A percentile compares a stretch with the other conserved stretches of the same genome.
Evolutionary conservation across 2,113 vertebrate species (phyloP).

Genomic region (Atherinomorus stipes): DNA sequence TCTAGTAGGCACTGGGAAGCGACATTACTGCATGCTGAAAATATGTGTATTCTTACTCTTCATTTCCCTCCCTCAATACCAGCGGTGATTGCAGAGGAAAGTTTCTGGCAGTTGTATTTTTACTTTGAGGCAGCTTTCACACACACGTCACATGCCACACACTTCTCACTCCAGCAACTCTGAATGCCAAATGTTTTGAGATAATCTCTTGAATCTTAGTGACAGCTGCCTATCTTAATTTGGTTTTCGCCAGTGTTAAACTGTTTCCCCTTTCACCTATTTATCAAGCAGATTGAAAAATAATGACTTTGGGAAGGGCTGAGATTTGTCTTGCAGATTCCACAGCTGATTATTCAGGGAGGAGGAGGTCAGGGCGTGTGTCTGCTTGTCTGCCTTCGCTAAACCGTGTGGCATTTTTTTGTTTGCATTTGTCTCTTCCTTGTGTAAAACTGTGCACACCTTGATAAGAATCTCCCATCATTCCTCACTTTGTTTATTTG

Average conservation of each 20-base stretch:
- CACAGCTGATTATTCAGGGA: constrained; percentile 44
- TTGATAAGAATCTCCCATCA: constrained; percentile 63
- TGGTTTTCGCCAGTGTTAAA: constrained; percentile 38
- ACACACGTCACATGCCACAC: not conserved
- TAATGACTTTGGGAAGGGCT: constrained; percentile 39
- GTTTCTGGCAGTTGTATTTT: constrained; percentile 3
- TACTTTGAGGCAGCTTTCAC: not conserved
- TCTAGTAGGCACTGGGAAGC: constrained; percentile 15
- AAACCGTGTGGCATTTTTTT: constrained; percentile 57
- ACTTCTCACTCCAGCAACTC: not conserved
- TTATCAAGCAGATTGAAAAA: constrained; percentile 41
- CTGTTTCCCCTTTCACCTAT: constrained; percentile 20
- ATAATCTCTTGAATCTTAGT: constrained; percentile 49
- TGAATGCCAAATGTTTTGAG: constrained; percentile 25
- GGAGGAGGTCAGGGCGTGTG: constrained; percentile 60
- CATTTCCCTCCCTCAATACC: not conserved
- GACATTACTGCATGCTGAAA: constrained; percentile 34
- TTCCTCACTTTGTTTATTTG: constrained; percentile 66
- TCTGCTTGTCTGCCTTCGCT: constrained; percentile 52
- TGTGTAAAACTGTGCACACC: constrained; percentile 34
- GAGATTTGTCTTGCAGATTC: constrained; percentile 69
- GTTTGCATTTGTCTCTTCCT: constrained; percentile 59
- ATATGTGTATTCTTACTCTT: constrained; percentile 21
- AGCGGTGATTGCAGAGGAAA: not conserved
- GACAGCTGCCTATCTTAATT: constrained; percentile 47